A percentile compares a stretch with the other conserved stretches of the same genome.
phyloP scores from a whole-genome alignment of 2,797 vertebrate genomes.

The Austrolebias charrua region DNA sequence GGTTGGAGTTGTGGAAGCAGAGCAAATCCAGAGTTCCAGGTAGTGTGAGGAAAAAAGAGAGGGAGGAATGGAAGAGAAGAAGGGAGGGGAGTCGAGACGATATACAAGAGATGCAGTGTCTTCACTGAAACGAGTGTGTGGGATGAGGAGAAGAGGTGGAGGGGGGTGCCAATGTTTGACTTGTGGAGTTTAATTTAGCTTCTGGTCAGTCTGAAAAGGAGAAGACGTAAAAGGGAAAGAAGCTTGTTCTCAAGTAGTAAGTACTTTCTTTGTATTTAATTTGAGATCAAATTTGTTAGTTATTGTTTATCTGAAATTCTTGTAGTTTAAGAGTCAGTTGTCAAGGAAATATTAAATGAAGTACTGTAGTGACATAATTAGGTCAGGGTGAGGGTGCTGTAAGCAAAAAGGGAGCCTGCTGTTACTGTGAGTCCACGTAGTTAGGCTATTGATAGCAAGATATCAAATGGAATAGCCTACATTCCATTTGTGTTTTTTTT shows the following conservation, averaged over 20 bases:
- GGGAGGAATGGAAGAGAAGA: constrained; percentile 31
- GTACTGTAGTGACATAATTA: constrained; percentile 59
- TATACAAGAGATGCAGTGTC: constrained; percentile 86
- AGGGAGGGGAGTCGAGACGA: constrained; percentile 67
- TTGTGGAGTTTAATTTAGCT: constrained; percentile 83
- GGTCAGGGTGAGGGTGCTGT: constrained; percentile 50
- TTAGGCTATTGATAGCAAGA: constrained; percentile 24
- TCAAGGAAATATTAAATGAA: constrained; percentile 58
- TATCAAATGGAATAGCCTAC: constrained; percentile 6
- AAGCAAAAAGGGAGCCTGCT: constrained; percentile 43
- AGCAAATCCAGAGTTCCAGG: constrained; percentile 77
- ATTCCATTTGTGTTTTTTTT: not conserved
- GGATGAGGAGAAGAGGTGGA: constrained; percentile 53
- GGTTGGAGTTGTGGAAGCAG: constrained; percentile 70
- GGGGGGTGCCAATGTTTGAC: constrained; percentile 76
- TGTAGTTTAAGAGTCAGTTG: constrained; percentile 40
- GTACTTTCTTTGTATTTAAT: constrained; percentile 50
- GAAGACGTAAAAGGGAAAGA: constrained; percentile 31
- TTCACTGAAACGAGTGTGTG: constrained; percentile 78
- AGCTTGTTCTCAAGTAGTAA: constrained; percentile 58
- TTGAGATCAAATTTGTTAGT: constrained; percentile 18
- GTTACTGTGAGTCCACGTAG: constrained; percentile 25
- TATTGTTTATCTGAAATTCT: constrained; percentile 29
- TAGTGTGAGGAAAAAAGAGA: constrained; percentile 54
- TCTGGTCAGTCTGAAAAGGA: constrained; percentile 58